Conservation (phyloP, 1,140 invertebrate species). For the Pogonomyrmex californicus region DNA sequence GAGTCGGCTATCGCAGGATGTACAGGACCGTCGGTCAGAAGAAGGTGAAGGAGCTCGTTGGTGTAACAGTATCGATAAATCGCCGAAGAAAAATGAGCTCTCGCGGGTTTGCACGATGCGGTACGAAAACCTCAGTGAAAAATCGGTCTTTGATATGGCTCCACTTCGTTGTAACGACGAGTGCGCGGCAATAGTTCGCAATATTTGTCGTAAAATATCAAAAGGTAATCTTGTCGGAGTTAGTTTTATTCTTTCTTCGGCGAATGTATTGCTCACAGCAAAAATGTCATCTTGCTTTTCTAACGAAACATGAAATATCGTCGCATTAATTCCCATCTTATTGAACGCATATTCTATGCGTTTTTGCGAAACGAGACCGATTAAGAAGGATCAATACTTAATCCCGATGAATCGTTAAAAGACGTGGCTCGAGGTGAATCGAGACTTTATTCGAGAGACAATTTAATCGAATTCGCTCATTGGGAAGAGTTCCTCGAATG, state of each 20-base stretch:
- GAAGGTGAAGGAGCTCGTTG: constrained; percentile 16
- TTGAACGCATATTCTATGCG: neutral
- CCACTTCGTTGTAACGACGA: constrained; percentile 15
- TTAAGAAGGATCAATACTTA: constrained; percentile 40
- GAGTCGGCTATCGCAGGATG: constrained; percentile 51
- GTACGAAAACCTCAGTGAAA: constrained; percentile 53
- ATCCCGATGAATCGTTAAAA: constrained; percentile 18
- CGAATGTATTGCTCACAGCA: neutral
- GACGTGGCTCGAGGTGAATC: neutral
- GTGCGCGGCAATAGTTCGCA: constrained; percentile 9
- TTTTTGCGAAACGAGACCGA: constrained; percentile 26
- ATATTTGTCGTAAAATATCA: neutral
- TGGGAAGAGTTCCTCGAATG: constrained; percentile 7
- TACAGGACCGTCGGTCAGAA: constrained; percentile 56
- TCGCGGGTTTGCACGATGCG: constrained; percentile 29
- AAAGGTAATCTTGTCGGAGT: constrained; percentile 10
- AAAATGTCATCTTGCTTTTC: neutral
- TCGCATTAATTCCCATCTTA: neutral
- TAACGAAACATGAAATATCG: neutral
- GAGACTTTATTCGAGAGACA: constrained; percentile 39
- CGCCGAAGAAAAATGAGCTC: constrained; percentile 67
- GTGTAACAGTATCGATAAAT: constrained; percentile 73
- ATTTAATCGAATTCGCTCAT: constrained; percentile 58
- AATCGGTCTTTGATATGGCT: constrained; percentile 57
- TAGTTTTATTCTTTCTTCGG: neutral